These are phyloP conservation scores for Ammospiza nelsoni DNA, from an alignment of 2,113 vertebrate genomes.

Conservation along the genomic window DNA sequence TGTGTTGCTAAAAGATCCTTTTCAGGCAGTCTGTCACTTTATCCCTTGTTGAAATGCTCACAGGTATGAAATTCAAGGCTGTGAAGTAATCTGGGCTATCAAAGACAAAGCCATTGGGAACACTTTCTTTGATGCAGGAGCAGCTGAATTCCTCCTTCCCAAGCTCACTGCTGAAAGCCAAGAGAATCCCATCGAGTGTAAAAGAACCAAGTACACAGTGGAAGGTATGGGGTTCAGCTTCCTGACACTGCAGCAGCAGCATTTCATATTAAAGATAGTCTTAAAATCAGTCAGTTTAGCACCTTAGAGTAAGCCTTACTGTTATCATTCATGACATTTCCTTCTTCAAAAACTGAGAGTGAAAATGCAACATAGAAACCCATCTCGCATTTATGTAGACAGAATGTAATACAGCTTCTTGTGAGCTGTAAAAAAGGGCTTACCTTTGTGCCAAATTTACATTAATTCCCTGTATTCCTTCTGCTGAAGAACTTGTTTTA, in stretches of 20 bases:
- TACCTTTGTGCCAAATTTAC: background rate
- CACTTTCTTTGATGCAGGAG: constrained; percentile 94
- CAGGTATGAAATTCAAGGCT: constrained; percentile 89
- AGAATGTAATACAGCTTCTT: background rate
- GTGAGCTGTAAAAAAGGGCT: background rate
- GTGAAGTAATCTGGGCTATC: constrained; percentile 95
- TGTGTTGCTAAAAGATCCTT: background rate
- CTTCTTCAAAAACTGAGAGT: background rate
- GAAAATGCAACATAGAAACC: background rate
- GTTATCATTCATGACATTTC: background rate
- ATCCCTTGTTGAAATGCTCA: background rate
- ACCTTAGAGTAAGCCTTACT: background rate
- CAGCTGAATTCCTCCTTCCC: constrained; percentile 91
- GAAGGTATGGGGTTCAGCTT: constrained; percentile 70
- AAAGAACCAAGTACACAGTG: constrained; percentile 85
- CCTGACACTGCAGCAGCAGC: background rate
- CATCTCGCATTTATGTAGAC: background rate
- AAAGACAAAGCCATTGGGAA: constrained; percentile 97
- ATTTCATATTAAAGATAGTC: background rate
- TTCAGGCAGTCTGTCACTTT: background rate
- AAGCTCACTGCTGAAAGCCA: constrained; percentile 78
- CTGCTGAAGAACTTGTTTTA: background rate
- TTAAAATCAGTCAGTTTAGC: background rate
- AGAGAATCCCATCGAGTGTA: constrained; percentile 74
- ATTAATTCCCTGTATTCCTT: background rate